phyloP scores from a whole-genome alignment of 1,140 invertebrate genomes.

The Nixonia krombeini region DNA sequence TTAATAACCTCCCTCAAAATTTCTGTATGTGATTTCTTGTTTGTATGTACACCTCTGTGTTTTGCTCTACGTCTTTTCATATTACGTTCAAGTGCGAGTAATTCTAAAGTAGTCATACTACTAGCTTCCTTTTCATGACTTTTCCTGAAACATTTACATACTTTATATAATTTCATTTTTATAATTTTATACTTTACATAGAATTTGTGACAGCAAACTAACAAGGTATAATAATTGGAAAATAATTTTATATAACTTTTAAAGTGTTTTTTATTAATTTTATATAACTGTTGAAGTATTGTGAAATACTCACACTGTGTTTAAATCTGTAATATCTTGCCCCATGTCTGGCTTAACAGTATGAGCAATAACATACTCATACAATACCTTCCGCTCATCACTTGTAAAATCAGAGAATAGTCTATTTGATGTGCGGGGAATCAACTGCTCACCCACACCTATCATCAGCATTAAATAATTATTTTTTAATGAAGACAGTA shows the following conservation, averaged over 20 bases:
- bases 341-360: slow-evolving; percentile 63
- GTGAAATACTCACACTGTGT: slow-evolving; percentile 57
- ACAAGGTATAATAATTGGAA: no score
- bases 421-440: slow-evolving; percentile 73
- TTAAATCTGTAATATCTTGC: slow-evolving; percentile 59
- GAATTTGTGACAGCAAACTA: no score
- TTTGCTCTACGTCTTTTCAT: slow-evolving; percentile 76
- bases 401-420: slow-evolving; percentile 70
- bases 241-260: no score
- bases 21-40: slow-evolving; percentile 76
- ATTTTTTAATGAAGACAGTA: no score
- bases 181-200: no score
- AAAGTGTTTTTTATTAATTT: no score
- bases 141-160: slow-evolving; percentile 15
- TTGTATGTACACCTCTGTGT: slow-evolving; percentile 77
- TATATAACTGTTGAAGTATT: not conserved
- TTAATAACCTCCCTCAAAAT: slow-evolving; percentile 76
- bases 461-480: slow-evolving; percentile 49
- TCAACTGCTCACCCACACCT: slow-evolving; percentile 66
- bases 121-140: slow-evolving; percentile 3
- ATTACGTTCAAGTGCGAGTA: slow-evolving; percentile 75
- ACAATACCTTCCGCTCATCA: slow-evolving; percentile 71
- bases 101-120: slow-evolving; percentile 65
- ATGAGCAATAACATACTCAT: slow-evolving; percentile 69
- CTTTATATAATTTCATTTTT: slow-evolving; percentile 1